Conservation (phyloP, 2,113 vertebrate species). For the Podocnemis expansa region DNA sequence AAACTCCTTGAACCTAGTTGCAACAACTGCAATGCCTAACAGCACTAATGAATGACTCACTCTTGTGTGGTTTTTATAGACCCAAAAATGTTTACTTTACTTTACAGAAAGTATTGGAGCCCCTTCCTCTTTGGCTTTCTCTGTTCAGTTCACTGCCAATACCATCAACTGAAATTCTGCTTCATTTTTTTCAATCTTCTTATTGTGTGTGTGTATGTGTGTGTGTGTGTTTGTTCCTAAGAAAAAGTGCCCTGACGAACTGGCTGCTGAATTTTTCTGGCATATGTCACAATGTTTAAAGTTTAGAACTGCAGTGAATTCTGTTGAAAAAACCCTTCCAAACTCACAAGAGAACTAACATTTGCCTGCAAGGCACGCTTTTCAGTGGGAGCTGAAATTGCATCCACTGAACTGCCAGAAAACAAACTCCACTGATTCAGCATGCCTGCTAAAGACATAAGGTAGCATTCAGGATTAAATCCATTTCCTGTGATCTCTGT, state of each 20-base stretch:
- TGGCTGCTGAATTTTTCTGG: slow-evolving; percentile 53
- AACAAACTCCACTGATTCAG: accelerated
- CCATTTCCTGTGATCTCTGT: background rate
- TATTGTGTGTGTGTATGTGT: background rate
- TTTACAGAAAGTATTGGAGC: background rate
- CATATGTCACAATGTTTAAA: slow-evolving; percentile 73
- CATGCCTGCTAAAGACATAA: slow-evolving; percentile 35
- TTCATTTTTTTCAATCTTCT: slow-evolving; percentile 7
- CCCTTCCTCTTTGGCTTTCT: background rate
- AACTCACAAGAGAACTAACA: slow-evolving; percentile 41
- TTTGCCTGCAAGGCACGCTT: slow-evolving; percentile 53
- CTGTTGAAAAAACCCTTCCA: slow-evolving; percentile 40
- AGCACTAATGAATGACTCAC: background rate
- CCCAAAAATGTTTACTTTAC: background rate
- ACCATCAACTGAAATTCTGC: background rate
- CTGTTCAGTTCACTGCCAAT: background rate
- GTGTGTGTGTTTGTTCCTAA: background rate
- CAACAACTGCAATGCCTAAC: background rate
- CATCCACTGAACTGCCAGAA: slow-evolving; percentile 26
- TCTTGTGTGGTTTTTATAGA: background rate
- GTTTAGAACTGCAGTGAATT: slow-evolving; percentile 64
- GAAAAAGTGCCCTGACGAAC: slow-evolving; percentile 52
- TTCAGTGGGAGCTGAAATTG: slow-evolving; percentile 47
- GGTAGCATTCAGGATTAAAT: slow-evolving; percentile 6
- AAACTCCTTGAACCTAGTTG: background rate